Evolutionary conservation across 1,140 invertebrate genomes (phyloP), one percentile per base, ranked within the genome.

Genomic region (Nylanderia fulva): DNA sequence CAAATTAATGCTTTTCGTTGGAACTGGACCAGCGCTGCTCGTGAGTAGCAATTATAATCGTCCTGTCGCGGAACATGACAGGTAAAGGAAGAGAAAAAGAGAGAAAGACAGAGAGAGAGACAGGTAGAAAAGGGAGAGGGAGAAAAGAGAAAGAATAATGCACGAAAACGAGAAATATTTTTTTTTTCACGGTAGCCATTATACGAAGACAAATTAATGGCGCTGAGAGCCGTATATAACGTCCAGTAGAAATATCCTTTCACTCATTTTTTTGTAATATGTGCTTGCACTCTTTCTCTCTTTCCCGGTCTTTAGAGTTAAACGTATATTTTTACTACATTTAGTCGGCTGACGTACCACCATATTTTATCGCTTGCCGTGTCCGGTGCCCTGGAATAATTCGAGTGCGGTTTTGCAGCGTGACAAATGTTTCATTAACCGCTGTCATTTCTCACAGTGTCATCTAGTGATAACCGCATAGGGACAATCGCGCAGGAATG

Each of bases 101-200:
- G 11, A 56, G 27, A 15, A 1, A 27, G 69, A 60, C 39, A 45
- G 61, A 74, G 8, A 36, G n/a, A 48, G 11, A 56, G 27, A 15
- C 2, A 27, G 69, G 54, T 39, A 45, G 61, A 74, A 13, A 36
- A 18, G 48, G 21, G 58, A 64, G 39, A 27, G 21, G 58, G 36
- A 33, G 60, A 11, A 15, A 21, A 75, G 29, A 58, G 27, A 18
- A 77, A 68, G 33, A 79, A 87, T 74, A 80, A 86, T 80, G 42
- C 36, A 63, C 33, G 61, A 76, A 85, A 85, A 85, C 39, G 42
- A 48, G 71, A 84, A 88, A 87, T 75, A 85, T 88, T 88, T 85
- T 85, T 76, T n/a, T 80, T 72, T 80, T 36, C 7, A 2, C 48
- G 6, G 29, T 36, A 39, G 21, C 48, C 56, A 63, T 71, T 60